phyloP scores from a whole-genome alignment of 2,797 vertebrate genomes.

The Hypotaenidia philippensis region DNA sequence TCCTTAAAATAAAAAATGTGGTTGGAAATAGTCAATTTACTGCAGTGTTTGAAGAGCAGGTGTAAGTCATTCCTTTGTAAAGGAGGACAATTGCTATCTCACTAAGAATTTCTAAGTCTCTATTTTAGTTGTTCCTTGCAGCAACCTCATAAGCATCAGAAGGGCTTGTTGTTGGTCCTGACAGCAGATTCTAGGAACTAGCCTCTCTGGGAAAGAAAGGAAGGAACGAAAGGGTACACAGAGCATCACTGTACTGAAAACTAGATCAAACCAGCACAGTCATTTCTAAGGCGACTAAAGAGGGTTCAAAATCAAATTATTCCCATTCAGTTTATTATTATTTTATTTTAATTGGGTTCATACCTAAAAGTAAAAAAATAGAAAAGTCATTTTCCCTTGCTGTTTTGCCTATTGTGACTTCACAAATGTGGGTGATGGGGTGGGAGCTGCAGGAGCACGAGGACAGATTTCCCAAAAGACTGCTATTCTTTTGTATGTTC shows the following conservation, averaged over 20 bases:
- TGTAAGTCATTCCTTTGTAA: background rate
- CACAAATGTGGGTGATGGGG: slow-evolving; percentile 48
- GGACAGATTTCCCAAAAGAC: background rate
- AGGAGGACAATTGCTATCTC: background rate
- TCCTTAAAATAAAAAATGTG: background rate
- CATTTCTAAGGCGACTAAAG: background rate
- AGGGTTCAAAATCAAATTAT: background rate
- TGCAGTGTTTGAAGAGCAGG: background rate
- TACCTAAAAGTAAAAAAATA: background rate
- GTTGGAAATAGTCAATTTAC: background rate
- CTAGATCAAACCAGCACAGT: background rate
- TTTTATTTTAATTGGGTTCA: background rate
- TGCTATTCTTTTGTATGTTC: background rate
- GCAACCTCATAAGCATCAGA: background rate
- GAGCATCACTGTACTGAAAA: background rate
- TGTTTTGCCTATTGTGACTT: slow-evolving; percentile 30
- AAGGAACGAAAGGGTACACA: background rate
- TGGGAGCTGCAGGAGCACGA: background rate
- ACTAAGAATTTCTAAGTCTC: background rate
- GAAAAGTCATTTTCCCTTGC: background rate
- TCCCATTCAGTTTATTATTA: background rate
- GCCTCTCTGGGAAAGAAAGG: background rate
- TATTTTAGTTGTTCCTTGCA: background rate
- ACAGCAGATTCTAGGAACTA: background rate
- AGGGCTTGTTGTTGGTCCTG: background rate